Evolutionary conservation across 1,140 invertebrate genomes (phyloP), one percentile per base, ranked within the genome.

Genomic region (Zaprionus inermis): DNA sequence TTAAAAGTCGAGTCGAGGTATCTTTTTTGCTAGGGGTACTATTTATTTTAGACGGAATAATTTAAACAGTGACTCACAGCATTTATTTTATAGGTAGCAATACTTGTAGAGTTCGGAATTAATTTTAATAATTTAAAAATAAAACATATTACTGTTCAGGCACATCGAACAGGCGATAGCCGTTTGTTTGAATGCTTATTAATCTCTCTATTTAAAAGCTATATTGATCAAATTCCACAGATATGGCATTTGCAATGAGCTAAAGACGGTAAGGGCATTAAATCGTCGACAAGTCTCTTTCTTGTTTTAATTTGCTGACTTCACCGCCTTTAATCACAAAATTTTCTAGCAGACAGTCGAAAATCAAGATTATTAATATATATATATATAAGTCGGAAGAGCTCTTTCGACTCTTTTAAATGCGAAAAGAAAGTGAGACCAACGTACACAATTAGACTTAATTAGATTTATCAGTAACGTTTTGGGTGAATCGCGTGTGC

Each of bases 401-500:
- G n/a, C 38, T 44, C 7, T 16, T 16, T 16, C 2, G n/a, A 9
- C 38, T 38, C 36, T n/a, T n/a, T 38, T 38, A 14, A n/a, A 38
- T 38, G 14, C 36, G 14, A 41, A 16, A 16, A 44, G 38, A 44
- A 44, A 44, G 38, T 38, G 6, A 38, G 36, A n/a, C 14, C 7
- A 38, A 38, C 14, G 36, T 16, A 10, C 9, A 16, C 38, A 44
- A 44, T 16, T 44, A 16, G n/a, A 44, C n/a, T 44, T 44, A 44
- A 44, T 44, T 44, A 44, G n/a, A 44, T 3, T n/a, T 41, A 41
- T 41, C n/a, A 41, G 14, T 16, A 16, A 41, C 14, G 36, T 63
- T 70, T 34, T 32, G 57, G 30, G 78, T 51, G 58, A 81, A 78
- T 66, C 59, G 54, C 12, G 14, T 78, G 44, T 46, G 10, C 20